These are phyloP conservation scores for Andrena bucephala DNA, from an alignment of 2,888 invertebrate genomes.

Conservation along the genomic window DNA sequence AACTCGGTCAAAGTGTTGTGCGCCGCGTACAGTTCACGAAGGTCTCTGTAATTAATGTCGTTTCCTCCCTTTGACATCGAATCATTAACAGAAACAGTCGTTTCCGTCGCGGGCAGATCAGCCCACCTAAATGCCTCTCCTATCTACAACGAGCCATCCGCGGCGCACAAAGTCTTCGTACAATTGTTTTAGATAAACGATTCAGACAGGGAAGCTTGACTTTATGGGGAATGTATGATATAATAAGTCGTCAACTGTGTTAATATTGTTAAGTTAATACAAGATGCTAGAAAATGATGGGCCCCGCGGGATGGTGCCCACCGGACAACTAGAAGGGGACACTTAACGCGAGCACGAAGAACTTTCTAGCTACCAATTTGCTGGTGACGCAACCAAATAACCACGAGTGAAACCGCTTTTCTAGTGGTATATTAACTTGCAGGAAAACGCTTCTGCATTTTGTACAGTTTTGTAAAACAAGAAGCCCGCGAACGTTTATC, in stretches of 20 bases:
- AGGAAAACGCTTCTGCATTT: not conserved
- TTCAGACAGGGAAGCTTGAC: not conserved
- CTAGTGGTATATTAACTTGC: slow-evolving; percentile 45
- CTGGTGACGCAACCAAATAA: slow-evolving; percentile 76
- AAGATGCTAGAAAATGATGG: slow-evolving; percentile 54
- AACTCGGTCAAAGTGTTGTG: slow-evolving; percentile 91
- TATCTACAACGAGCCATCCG: not conserved
- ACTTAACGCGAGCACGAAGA: slow-evolving; percentile 73
- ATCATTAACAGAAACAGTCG: slow-evolving; percentile 34
- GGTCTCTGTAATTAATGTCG: slow-evolving; percentile 86
- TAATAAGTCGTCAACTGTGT: not conserved
- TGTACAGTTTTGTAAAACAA: not conserved
- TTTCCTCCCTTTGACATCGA: slow-evolving; percentile 66
- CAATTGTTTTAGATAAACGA: not conserved
- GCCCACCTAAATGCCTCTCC: not conserved
- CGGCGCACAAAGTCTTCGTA: not conserved
- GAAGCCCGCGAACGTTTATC: not conserved
- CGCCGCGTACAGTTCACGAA: slow-evolving; percentile 92
- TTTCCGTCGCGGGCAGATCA: slow-evolving; percentile 22
- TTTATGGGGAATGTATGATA: not conserved
- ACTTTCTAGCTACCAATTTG: slow-evolving; percentile 82
- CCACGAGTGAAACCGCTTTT: slow-evolving; percentile 80
- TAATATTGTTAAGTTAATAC: not conserved
- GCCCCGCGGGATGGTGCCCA: slow-evolving; percentile 73
- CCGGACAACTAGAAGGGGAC: slow-evolving; percentile 67